phyloP scores from a whole-genome alignment of 2,888 invertebrate species.

The Zaprionus obscuricornis region DNA sequence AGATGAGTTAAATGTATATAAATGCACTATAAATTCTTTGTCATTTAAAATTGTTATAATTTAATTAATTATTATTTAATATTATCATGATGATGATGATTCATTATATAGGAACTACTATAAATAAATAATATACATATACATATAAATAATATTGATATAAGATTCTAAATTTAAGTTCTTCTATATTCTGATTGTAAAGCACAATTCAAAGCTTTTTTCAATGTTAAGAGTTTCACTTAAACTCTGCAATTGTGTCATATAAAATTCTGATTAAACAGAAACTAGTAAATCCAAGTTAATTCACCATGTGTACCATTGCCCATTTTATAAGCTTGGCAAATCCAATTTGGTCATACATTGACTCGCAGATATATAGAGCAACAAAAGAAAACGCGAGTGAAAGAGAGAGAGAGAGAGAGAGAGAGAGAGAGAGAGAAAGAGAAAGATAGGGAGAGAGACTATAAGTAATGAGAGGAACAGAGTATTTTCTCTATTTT shows the following conservation, averaged over 20 bases:
- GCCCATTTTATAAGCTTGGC: constrained; percentile 14
- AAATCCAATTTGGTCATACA: constrained; percentile 22
- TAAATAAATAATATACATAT: too few species aligned
- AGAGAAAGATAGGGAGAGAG: background rate
- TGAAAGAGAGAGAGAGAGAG: background rate
- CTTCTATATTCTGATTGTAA: too few species aligned
- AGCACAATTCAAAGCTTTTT: too few species aligned
- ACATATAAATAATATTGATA: too few species aligned
- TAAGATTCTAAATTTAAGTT: too few species aligned
- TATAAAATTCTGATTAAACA: constrained; percentile 12
- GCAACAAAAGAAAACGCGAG: too few species aligned
- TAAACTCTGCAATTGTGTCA: background rate
- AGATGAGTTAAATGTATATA: too few species aligned
- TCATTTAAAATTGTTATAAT: background rate
- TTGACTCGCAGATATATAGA: too few species aligned
- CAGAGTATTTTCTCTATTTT: constrained; percentile 27
- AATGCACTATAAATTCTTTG: background rate
- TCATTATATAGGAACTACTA: too few species aligned
- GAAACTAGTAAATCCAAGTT: background rate
- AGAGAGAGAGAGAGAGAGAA: background rate
- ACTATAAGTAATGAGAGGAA: constrained; percentile 4
- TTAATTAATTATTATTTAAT: background rate
- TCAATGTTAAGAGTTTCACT: background rate
- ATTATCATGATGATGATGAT: too few species aligned
- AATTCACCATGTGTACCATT: constrained; percentile 8